Base-by-base conservation (phyloP, 2,888 invertebrate genomes). In the Dascillus cervinus region DNA sequence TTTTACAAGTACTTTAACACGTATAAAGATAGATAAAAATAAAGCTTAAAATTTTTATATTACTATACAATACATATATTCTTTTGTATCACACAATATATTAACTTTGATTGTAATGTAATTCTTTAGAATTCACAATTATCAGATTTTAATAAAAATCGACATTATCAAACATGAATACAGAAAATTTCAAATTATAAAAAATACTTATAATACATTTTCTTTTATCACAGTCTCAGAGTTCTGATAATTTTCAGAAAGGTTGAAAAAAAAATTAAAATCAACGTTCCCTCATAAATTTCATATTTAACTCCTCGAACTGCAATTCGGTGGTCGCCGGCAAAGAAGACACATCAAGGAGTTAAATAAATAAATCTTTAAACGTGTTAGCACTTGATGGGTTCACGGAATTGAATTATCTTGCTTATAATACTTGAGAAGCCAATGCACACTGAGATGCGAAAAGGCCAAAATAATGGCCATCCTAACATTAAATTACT, bases 401-500 rank as follows among this genome's bases (percentile, higher is more conserved):
- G 60, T 62, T 62, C 60, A 61, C 58, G 55, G 56, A 58, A 60
- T 60, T 54, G 52, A 52, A 37, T 50, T 52, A n/a, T n/a, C n/a
- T 54, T 56, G 55, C 56, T n/a, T n/a, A 55, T 62, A 58, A 62
- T 61, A 62, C 56, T 61, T 60, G 52, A n/a, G n/a, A 62, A 64
- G 62, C 62, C 56, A 62, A 63, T 60, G 58, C 60, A 62, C 61
- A 62, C 58, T 55, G 49, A 57, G 57, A 62, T 62, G 59, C 58
- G 56, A 58, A 53, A 55, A 52, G 54, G 53, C 52, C 50, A 49
- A 48, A 39, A 47, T 45, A 40, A 46, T 44, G 52, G 47, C 44
- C 50, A 48, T n/a, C 48, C 54, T 55, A 59, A 51, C 52, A 40
- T 40, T 40, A 40, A 55, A 50, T 52, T 44, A 54, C 58, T 62